phyloP scores from a whole-genome alignment of 2,888 invertebrate species.

The Hecatera dysodea region DNA sequence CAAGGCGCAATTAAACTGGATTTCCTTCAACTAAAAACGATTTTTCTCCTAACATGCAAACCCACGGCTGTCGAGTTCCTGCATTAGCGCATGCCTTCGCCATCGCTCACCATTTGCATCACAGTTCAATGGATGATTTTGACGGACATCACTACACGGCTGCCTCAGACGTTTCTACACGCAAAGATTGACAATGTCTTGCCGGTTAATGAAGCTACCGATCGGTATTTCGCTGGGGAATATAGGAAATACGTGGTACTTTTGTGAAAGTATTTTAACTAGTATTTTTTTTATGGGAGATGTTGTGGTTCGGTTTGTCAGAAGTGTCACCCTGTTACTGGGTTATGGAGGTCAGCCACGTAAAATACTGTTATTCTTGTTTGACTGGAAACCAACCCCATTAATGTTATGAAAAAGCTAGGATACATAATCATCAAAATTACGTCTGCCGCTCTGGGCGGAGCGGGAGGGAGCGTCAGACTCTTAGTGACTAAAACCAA shows the following conservation, averaged over 20 bases:
- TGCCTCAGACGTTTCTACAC: conserved; percentile 74
- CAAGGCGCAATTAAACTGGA: not conserved
- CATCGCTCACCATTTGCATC: conserved; percentile 73
- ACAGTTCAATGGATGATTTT: conserved; percentile 76
- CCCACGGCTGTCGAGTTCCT: conserved; percentile 39
- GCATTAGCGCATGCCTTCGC: conserved; percentile 65
- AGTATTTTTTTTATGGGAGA: too few relatives aligned
- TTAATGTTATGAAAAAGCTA: too few relatives aligned
- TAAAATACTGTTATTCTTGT: too few relatives aligned
- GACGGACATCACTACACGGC: conserved; percentile 79
- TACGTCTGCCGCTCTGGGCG: too few relatives aligned
- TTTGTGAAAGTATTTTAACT: conserved; percentile 33
- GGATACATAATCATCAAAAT: too few relatives aligned
- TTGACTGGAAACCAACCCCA: too few relatives aligned
- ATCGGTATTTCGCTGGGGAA: conserved; percentile 64
- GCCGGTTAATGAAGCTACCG: conserved; percentile 80
- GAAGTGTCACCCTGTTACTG: too few relatives aligned
- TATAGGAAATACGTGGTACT: conserved; percentile 67
- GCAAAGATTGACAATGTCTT: conserved; percentile 83
- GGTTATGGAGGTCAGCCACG: too few relatives aligned
- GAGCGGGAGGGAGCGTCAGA: too few relatives aligned
- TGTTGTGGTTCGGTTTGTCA: too few relatives aligned
- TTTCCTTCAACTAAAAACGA: not conserved
- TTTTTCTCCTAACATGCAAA: conserved; percentile 22
- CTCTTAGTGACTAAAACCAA: too few relatives aligned